Conservation (phyloP, 1,140 invertebrate species). For the Ceratosolen fusciceps region DNA sequence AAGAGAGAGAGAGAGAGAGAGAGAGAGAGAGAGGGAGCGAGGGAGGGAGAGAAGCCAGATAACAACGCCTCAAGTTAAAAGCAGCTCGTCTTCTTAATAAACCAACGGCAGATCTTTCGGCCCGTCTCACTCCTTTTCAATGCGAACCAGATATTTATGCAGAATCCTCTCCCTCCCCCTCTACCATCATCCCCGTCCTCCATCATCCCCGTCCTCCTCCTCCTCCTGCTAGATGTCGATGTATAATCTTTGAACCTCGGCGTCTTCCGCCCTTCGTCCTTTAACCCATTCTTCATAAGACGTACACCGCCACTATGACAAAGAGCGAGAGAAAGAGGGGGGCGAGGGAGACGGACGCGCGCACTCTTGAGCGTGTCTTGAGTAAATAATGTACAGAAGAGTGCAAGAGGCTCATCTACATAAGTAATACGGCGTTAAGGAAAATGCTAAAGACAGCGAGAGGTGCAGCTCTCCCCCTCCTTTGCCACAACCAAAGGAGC, state of each 20-base stretch:
- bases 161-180: slow-evolving; percentile 50
- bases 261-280: slow-evolving; percentile 61
- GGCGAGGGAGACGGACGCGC: slow-evolving; percentile 26
- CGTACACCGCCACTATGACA: not conserved
- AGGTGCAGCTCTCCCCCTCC: slow-evolving; percentile 11
- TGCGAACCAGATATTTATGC: slow-evolving; percentile 54
- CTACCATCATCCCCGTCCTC: no score
- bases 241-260: slow-evolving; percentile 66
- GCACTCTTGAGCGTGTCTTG: slow-evolving; percentile 54
- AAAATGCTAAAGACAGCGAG: slow-evolving; percentile 64
- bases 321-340: slow-evolving; percentile 36
- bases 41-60: not conserved
- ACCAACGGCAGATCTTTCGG: slow-evolving; percentile 34
- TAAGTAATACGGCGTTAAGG: slow-evolving; percentile 71
- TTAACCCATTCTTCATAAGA: slow-evolving; percentile 49
- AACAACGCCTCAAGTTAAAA: slow-evolving; percentile 48
- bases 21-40: not conserved
- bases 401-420: slow-evolving; percentile 69
- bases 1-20: not conserved
- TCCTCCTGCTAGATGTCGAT: slow-evolving; percentile 48
- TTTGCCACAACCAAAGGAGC: slow-evolving; percentile 54
- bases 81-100: slow-evolving; percentile 46
- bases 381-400: slow-evolving; percentile 71
- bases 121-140: slow-evolving; percentile 42
- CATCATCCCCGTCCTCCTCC: no score